Evolutionary conservation across 2,113 vertebrate species (phyloP).

Genomic region (Panthera leo): DNA sequence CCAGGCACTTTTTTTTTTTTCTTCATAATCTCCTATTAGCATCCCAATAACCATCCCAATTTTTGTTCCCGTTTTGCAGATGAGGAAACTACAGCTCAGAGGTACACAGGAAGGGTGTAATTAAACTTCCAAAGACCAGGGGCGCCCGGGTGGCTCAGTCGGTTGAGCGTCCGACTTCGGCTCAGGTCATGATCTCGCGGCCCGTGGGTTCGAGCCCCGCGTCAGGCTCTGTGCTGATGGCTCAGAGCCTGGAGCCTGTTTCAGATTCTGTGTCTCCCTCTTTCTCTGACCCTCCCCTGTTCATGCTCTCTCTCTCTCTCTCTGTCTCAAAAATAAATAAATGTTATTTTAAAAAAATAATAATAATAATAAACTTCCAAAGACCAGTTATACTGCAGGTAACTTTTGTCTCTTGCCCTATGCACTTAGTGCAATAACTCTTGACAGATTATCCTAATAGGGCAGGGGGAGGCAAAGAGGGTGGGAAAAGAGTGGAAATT

Average conservation of each 20-base stretch:
- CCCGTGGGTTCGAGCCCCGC: no score
- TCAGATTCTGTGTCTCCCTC: no score
- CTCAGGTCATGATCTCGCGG: no score
- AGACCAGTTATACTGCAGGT: background rate
- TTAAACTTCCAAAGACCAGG: constrained; percentile 18
- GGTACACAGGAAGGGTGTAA: background rate
- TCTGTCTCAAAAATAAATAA: no score
- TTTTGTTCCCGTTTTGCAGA: constrained; percentile 26
- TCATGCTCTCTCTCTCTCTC: no score
- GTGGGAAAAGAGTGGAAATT: background rate
- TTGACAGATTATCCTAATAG: background rate
- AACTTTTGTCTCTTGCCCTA: constrained; percentile 1
- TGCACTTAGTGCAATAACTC: background rate
- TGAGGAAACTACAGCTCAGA: constrained; percentile 34
- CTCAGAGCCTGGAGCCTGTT: no score
- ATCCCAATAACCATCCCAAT: background rate
- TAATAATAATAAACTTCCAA: background rate
- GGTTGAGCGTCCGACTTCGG: no score
- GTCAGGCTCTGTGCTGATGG: no score
- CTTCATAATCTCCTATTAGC: background rate
- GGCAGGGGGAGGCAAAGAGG: background rate
- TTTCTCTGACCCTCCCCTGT: no score
- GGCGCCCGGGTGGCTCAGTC: no score
- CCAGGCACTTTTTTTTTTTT: background rate
- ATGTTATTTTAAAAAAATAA: no score